These are phyloP conservation scores for Lepilemur septentrionalis DNA, from an alignment of 2,797 vertebrate genomes.

Conservation along the genomic window DNA sequence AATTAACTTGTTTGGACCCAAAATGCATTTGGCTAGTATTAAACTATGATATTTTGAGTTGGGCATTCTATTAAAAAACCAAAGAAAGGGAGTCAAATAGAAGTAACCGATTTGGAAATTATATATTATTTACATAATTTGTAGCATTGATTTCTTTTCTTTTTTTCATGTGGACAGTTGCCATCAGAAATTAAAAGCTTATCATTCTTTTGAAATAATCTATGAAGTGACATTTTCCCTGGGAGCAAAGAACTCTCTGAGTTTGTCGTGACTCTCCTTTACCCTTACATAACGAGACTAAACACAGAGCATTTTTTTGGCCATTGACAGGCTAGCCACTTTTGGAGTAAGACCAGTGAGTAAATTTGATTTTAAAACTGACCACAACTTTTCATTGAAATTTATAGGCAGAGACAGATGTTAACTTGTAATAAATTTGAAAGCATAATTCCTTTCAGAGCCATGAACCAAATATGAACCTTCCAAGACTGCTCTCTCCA, in stretches of 20 bases:
- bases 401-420: slow-evolving; percentile 32
- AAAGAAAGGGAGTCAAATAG: neutral
- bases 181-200: slow-evolving; percentile 18
- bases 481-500: neutral
- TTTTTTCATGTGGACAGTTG: slow-evolving; percentile 55
- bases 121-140: slow-evolving; percentile 27
- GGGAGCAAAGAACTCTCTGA: neutral
- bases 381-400: neutral
- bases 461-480: slow-evolving; percentile 3
- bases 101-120: slow-evolving; percentile 35
- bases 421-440: slow-evolving; percentile 13
- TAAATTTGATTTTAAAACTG: slow-evolving; percentile 31
- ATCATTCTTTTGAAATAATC: neutral
- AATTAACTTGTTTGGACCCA: slow-evolving; percentile 67
- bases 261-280: neutral
- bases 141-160: slow-evolving; percentile 52
- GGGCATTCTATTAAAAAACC: slow-evolving; percentile 56
- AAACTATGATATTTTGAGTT: slow-evolving; percentile 65
- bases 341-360: slow-evolving; percentile 22
- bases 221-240: neutral
- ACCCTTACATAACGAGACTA: neutral
- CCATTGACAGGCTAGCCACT: neutral
- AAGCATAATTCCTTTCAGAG: neutral
- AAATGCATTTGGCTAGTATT: slow-evolving; percentile 52
- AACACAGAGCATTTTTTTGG: neutral